Evolutionary conservation across 2,113 vertebrate species (phyloP), one percentile per base, ranked within the genome.

Genomic region (Mellivora capensis): DNA sequence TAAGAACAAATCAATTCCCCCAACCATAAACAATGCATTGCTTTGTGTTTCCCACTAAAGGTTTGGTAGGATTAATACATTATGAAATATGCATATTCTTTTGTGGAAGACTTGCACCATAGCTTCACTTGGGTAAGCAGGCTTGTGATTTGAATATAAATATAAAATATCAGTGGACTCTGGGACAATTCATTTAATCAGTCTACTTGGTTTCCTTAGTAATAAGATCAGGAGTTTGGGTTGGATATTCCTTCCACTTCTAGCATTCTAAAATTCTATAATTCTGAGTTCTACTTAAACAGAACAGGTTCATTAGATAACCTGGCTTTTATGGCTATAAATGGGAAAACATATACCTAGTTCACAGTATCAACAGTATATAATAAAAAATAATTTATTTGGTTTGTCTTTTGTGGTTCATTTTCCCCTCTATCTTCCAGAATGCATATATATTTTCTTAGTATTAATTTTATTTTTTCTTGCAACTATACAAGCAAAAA

Each of bases 321-420:
- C 29, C 59, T 85, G 5, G 15, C 21, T 52, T 93, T 69, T 95
- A n/a, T 95, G 44, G 3, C 37, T 97, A 39, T 61, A 90, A 88
- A 85, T 47, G 31, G 29, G 11, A 95, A 96, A 96, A 64, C 25
- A 54, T 39, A 72, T 89, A 91, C 31, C 85, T 87, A 64, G 23
- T 61, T 91, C 23, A 90, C 18, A 83, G 18, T 34, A 84, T 14
- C 3, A 94, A 52, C 62, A 89, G 25, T 57, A 64, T 6, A 89
- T 72, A 97, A 81, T 64, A 64, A 92, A 96, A 57, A 57, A 57
- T 57, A 57, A 91, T 71, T 37, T 88, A 89, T 95, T 96, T 62
- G 7, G 39, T 49, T 47, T 54, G 7, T 59, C 12, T 42, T 93
- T 82, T 62, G 14, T 82, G 49, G 23, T 61, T 94, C 15, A 71